Conservation (phyloP, 2,113 vertebrate genomes). For the Rhagologus leucostigma region DNA sequence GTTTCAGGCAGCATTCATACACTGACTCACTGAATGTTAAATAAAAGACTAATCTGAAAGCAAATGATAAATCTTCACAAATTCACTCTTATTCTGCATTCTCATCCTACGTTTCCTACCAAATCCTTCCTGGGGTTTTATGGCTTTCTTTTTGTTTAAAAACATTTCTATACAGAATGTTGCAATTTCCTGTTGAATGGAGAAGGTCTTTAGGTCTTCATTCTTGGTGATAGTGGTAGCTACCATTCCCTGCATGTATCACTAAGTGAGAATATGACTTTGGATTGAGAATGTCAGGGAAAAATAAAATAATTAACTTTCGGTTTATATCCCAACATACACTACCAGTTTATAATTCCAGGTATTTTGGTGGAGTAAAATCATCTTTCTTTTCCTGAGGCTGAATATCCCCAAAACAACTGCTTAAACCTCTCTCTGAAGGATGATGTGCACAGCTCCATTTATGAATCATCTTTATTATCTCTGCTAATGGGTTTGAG, state of each 20-base stretch:
- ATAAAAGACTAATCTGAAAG: conserved; percentile 12
- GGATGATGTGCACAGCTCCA: neutral
- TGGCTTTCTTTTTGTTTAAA: neutral
- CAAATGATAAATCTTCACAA: conserved; percentile 11
- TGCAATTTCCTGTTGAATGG: neutral
- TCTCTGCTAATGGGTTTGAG: neutral
- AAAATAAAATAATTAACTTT: neutral
- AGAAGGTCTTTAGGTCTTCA: neutral
- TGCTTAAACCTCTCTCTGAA: neutral
- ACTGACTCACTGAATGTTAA: conserved; percentile 35
- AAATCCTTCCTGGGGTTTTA: neutral
- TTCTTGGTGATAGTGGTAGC: neutral
- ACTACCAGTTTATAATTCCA: neutral
- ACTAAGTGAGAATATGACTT: neutral
- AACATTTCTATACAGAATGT: neutral
- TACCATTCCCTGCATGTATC: neutral
- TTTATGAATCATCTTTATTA: conserved; percentile 25
- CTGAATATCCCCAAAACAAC: neutral
- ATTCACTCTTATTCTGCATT: neutral
- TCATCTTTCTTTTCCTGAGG: neutral
- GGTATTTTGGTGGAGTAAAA: neutral
- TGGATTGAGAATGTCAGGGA: neutral
- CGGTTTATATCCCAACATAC: neutral
- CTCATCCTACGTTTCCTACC: neutral
- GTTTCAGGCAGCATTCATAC: neutral